Evolutionary conservation across 1,140 invertebrate genomes (phyloP).

Genomic region (Zaprionus capensis): DNA sequence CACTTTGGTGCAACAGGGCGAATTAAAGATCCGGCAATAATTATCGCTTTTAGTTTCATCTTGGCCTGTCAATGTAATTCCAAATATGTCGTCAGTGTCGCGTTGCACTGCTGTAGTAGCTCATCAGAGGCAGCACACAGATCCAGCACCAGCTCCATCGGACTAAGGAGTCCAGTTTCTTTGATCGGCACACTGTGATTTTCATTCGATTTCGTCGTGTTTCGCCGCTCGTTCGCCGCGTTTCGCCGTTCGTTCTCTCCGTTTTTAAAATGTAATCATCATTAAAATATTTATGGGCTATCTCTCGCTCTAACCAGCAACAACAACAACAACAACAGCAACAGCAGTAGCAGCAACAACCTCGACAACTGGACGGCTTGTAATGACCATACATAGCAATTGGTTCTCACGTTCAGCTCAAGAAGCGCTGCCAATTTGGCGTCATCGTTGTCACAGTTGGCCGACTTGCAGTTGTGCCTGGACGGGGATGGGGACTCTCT

Average conservation of each 20-base stretch:
- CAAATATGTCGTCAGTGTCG: conserved; percentile 83
- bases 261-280: conserved; percentile 83
- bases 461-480: conserved; percentile 48
- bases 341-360: conserved; percentile 20
- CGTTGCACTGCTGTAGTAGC: conserved; percentile 69
- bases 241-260: conserved; percentile 4
- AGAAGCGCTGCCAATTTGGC: conserved; percentile 77
- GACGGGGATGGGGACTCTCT: neutral
- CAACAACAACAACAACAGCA: conserved; percentile 18
- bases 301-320: conserved; percentile 63
- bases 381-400: conserved; percentile 83
- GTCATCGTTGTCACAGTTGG: conserved; percentile 68
- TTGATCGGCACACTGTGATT: conserved; percentile 69
- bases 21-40: conserved; percentile 66
- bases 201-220: conserved; percentile 63
- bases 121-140: conserved; percentile 49
- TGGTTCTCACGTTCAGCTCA: conserved; percentile 74
- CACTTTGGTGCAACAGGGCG: conserved; percentile 53
- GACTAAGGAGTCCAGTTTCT: conserved; percentile 16
- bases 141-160: neutral
- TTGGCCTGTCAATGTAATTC: conserved; percentile 80
- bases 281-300: conserved; percentile 81
- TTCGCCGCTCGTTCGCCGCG: neutral
- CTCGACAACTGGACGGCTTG: conserved; percentile 65
- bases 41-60: conserved; percentile 80